A percentile compares a stretch with the other conserved stretches of the same genome.
These are phyloP conservation scores for Hippocampus mohnikei DNA, from an alignment of 2,113 vertebrate species.

Conservation along the genomic window DNA sequence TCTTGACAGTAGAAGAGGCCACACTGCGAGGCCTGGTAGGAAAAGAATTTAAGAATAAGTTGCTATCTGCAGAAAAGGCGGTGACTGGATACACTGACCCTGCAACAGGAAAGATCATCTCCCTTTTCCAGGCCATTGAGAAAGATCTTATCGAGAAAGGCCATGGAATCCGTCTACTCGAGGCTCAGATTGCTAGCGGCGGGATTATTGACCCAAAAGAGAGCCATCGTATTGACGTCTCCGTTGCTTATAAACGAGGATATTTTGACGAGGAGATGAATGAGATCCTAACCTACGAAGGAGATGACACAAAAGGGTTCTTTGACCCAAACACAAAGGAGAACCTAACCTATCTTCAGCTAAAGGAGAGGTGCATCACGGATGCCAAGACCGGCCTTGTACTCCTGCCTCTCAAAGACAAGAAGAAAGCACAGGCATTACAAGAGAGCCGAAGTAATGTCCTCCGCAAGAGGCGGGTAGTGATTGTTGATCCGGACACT, in stretches of 20 bases:
- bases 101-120: constrained; percentile 87
- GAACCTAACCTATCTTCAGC: constrained; percentile 91
- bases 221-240: constrained; percentile 89
- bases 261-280: constrained; percentile 94
- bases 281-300: constrained; percentile 88
- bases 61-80: constrained; percentile 91
- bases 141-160: constrained; percentile 93
- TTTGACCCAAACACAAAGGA: constrained; percentile 98
- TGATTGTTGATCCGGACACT: constrained; percentile 95
- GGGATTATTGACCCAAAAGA: constrained; percentile 94
- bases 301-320: constrained; percentile 94
- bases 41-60: constrained; percentile 91
- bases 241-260: constrained; percentile 85
- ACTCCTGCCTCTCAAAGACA: constrained; percentile 86
- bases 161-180: constrained; percentile 91
- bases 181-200: constrained; percentile 97
- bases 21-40: constrained; percentile 85
- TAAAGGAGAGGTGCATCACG: constrained; percentile 89
- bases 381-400: constrained; percentile 84
- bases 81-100: constrained; percentile 95
- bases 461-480: constrained; percentile 89
- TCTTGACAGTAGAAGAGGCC: constrained; percentile 88
- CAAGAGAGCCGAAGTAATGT: constrained; percentile 85
- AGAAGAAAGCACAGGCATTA: constrained; percentile 72
- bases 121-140: constrained; percentile 95